Evolutionary conservation across 2,113 vertebrate species (phyloP), one percentile per base, ranked within the genome.

Genomic region (Regulus satrapa): DNA sequence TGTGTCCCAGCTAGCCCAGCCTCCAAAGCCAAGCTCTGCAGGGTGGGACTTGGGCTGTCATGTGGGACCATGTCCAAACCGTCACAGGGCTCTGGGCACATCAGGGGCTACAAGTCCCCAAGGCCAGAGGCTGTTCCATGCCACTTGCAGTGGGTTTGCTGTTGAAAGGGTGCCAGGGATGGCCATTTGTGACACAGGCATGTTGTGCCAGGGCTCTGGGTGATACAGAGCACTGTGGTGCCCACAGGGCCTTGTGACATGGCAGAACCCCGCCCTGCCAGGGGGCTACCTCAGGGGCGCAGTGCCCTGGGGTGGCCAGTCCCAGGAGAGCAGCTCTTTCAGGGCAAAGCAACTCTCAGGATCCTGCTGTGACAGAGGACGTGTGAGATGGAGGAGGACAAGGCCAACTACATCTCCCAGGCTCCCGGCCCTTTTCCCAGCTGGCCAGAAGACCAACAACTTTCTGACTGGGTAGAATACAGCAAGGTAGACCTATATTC

Each of bases 1-100:
- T 1, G 1, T 63, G 31, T 1, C 24, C 28, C 4, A 1, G 49
- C 4, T 6, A 61, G 7, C 45, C 58, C 55, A 41, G 2, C 6
- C 23, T 77, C 34, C 74, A 41, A 55, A 62, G 18, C 10, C 58
- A 61, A 34, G 12, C 56, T 49, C 74, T 62, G 58, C 58, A 51
- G 17, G 5, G 23, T 41, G 58, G 56, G 34, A 18, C 34, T 40
- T 1, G 5, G 56, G 28, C 21, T 62, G 13, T 16, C 3, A 0
- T 32, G 8, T 40, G 34, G 43, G 11, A 10, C 8, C 2, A 2
- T 52, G 49, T 4, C 49, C 68, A 32, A 32, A 32, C 36, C 20
- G 28, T 32, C 36, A 24, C 20, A 40, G 49, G 20, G 28, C 49
- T 12, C 67, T 40, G 67, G 48, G 34, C 34, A 52, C 67, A 23